Percentiles rank a stretch among this genome's conserved stretches.
Conservation (phyloP, 2,113 vertebrate genomes). For the Lota lota region DNA sequence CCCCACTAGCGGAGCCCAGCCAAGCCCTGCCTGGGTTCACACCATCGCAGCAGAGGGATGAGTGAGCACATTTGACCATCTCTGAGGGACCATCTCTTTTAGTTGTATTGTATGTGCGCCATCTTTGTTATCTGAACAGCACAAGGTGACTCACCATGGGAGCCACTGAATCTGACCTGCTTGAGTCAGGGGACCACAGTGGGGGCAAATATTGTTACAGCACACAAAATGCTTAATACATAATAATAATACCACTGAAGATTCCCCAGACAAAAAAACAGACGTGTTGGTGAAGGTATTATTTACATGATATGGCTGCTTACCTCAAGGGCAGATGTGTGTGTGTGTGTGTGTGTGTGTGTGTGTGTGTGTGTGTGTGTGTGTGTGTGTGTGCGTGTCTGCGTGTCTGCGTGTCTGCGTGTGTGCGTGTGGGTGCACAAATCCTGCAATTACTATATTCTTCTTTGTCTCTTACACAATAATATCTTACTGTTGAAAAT, state of each 20-base stretch:
- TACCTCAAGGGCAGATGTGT: constrained; percentile 50
- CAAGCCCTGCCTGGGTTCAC: no score
- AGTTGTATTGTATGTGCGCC: no score
- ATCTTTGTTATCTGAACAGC: no score
- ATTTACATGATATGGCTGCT: constrained; percentile 17
- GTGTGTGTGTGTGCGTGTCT: constrained; percentile 3
- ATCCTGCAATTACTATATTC: constrained; percentile 13
- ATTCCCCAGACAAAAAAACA: background rate
- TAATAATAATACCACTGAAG: background rate
- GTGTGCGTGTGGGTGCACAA: background rate
- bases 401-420: background rate
- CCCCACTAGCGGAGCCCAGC: constrained; percentile 1
- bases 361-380: constrained; percentile 13
- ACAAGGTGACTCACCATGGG: no score
- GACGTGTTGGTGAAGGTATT: background rate
- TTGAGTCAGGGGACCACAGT: no score
- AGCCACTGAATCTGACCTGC: no score
- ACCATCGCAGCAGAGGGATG: no score
- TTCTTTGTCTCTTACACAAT: constrained; percentile 59
- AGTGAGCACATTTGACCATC: no score
- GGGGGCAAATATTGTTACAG: no score
- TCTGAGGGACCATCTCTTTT: no score
- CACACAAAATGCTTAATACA: no score
- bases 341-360: constrained; percentile 16
- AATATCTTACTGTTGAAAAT: constrained; percentile 54